Conservation (phyloP, 1,140 invertebrate genomes). For the Bombus affinis region DNA sequence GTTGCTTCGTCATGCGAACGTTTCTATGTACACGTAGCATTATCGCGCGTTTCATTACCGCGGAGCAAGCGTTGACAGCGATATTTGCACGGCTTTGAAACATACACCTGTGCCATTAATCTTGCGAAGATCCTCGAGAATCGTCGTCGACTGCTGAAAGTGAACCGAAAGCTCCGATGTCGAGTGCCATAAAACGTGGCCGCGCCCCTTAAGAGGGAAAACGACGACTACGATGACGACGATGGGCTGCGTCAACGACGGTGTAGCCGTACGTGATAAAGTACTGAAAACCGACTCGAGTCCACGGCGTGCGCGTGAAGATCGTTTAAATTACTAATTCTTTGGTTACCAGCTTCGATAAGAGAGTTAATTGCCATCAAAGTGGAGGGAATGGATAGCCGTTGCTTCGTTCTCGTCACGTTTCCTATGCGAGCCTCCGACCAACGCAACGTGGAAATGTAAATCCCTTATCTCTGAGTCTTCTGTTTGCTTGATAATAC, state of each 20-base stretch:
- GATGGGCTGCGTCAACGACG: background rate
- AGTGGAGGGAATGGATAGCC: background rate
- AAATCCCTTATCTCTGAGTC: constrained; percentile 8
- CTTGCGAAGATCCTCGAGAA: constrained; percentile 62
- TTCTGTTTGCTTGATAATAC: constrained; percentile 36
- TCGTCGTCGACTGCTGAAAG: constrained; percentile 47
- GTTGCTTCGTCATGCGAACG: background rate
- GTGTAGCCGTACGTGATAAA: constrained; percentile 40
- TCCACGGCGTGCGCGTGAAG: background rate
- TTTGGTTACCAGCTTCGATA: constrained; percentile 40
- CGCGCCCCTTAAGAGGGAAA: constrained; percentile 20
- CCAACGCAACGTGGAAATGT: constrained; percentile 5
- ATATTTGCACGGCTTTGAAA: constrained; percentile 73
- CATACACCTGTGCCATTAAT: constrained; percentile 69
- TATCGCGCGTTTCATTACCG: constrained; percentile 56
- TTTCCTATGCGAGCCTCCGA: background rate
- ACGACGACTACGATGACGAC: background rate
- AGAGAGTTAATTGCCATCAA: constrained; percentile 33
- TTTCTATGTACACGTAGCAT: constrained; percentile 41
- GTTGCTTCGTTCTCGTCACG: background rate
- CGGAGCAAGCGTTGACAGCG: constrained; percentile 57
- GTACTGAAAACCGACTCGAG: constrained; percentile 12
- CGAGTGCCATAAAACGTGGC: constrained; percentile 46
- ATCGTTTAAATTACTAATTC: constrained; percentile 51
- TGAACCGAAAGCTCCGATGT: constrained; percentile 31